phyloP scores from a whole-genome alignment of 2,797 vertebrate species.

The Tolypeutes matacus region DNA sequence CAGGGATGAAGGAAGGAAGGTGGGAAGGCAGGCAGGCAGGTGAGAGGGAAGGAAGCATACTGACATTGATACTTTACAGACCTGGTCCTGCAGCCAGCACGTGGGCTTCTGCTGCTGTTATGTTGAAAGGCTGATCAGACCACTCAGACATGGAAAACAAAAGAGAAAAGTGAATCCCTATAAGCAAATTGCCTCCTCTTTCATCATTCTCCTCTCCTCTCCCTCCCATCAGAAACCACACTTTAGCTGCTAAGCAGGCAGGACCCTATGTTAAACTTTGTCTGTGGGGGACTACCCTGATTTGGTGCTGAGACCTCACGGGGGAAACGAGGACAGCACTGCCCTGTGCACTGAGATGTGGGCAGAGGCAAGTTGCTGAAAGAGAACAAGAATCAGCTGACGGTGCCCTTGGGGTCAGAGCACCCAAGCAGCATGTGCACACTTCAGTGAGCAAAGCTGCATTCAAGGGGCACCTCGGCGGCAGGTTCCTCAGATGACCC shows the following conservation, averaged over 20 bases:
- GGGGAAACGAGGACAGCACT: accelerated
- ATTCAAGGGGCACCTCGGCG: neutral
- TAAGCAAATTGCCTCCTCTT: neutral
- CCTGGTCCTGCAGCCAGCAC: neutral
- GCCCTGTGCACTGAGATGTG: accelerated
- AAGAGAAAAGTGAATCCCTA: neutral
- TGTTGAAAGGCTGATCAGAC: neutral
- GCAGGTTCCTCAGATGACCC: neutral
- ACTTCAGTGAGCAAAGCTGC: neutral
- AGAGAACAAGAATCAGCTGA: neutral
- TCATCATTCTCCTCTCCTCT: neutral
- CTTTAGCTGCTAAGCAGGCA: accelerated
- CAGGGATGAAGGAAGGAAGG: no score
- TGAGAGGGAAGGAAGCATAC: neutral
- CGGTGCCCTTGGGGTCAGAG: no score
- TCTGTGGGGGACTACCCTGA: neutral
- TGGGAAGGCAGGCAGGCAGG: accelerated
- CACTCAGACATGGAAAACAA: neutral
- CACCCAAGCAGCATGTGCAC: accelerated
- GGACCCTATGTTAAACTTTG: accelerated
- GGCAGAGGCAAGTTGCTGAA: neutral
- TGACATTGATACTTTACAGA: neutral
- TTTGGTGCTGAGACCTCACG: accelerated
- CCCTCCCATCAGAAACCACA: no score
- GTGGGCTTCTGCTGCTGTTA: neutral